Evolutionary conservation across 2,888 invertebrate genomes (phyloP).

Genomic region (Cordilura impudica): DNA sequence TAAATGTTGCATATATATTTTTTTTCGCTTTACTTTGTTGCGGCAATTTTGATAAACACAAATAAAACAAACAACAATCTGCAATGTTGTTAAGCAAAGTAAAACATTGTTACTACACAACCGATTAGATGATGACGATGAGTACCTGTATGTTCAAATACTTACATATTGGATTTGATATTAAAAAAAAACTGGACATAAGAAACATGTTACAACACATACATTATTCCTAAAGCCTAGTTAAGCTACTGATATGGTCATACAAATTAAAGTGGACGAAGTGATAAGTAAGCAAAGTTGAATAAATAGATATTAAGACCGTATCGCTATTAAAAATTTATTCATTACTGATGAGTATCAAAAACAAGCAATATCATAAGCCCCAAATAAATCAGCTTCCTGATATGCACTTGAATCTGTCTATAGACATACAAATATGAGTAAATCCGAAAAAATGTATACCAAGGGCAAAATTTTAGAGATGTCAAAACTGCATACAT

Average conservation of each 20-base stretch:
- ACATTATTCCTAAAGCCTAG: neutral
- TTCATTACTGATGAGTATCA: too few species aligned
- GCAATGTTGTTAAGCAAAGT: conserved; percentile 51
- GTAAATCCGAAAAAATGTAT: too few species aligned
- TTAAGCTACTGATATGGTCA: neutral
- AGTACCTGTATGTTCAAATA: conserved; percentile 22
- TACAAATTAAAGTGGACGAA: neutral
- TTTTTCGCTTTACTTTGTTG: neutral
- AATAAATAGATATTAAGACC: too few species aligned
- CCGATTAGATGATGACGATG: conserved; percentile 44
- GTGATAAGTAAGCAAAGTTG: too few species aligned
- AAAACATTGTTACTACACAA: conserved; percentile 55
- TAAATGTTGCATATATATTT: too few species aligned
- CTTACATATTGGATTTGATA: neutral
- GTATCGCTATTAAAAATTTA: too few species aligned
- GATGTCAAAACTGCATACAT: too few species aligned
- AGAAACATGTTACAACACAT: conserved; percentile 2
- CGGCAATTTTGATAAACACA: neutral
- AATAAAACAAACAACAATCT: conserved; percentile 26
- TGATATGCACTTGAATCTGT: too few species aligned
- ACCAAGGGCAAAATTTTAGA: too few species aligned
- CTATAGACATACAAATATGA: too few species aligned
- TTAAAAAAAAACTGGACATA: conserved; percentile 4
- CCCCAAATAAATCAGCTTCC: too few species aligned
- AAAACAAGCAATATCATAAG: too few species aligned